These are phyloP conservation scores for Monomorium pharaonis DNA, from an alignment of 1,140 invertebrate species.

Conservation along the genomic window DNA sequence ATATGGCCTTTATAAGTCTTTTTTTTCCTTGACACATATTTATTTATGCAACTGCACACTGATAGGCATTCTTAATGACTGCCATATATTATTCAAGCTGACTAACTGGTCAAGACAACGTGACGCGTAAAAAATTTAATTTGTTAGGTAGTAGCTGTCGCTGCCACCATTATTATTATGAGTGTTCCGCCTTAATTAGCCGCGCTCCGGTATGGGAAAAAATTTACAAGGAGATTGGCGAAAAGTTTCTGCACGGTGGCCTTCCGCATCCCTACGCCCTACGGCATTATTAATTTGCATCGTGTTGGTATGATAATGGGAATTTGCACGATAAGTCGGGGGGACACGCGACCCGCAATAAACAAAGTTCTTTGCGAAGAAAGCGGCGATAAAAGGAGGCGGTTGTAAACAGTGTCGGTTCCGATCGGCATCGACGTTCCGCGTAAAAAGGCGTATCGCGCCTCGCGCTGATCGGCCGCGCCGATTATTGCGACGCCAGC, in stretches of 20 bases:
- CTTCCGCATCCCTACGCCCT: not conserved
- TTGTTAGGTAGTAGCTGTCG: slow-evolving; percentile 39
- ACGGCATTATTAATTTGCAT: slow-evolving; percentile 18
- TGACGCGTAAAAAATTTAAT: slow-evolving; percentile 47
- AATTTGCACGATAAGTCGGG: slow-evolving; percentile 11
- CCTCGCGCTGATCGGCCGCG: not conserved
- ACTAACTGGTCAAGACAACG: slow-evolving; percentile 41
- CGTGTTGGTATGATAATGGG: slow-evolving; percentile 23
- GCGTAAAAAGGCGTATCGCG: not conserved
- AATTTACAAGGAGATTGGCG: slow-evolving; percentile 19
- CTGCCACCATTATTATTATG: slow-evolving; percentile 23
- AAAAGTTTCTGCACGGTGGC: not conserved
- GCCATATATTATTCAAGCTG: slow-evolving; percentile 43
- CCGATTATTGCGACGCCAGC: slow-evolving; percentile 24
- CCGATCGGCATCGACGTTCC: not conserved
- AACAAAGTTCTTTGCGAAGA: slow-evolving; percentile 28
- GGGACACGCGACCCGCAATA: not conserved
- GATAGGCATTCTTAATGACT: slow-evolving; percentile 25
- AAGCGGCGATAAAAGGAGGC: not conserved
- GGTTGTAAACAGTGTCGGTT: not conserved
- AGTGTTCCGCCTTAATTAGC: slow-evolving; percentile 34
- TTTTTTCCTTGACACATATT: slow-evolving; percentile 31
- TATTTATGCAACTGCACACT: slow-evolving; percentile 33
- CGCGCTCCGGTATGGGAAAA: not conserved
- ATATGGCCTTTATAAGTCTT: not conserved